These are phyloP conservation scores for Oryzaephilus surinamensis DNA, from an alignment of 1,140 invertebrate genomes.

Conservation along the genomic window DNA sequence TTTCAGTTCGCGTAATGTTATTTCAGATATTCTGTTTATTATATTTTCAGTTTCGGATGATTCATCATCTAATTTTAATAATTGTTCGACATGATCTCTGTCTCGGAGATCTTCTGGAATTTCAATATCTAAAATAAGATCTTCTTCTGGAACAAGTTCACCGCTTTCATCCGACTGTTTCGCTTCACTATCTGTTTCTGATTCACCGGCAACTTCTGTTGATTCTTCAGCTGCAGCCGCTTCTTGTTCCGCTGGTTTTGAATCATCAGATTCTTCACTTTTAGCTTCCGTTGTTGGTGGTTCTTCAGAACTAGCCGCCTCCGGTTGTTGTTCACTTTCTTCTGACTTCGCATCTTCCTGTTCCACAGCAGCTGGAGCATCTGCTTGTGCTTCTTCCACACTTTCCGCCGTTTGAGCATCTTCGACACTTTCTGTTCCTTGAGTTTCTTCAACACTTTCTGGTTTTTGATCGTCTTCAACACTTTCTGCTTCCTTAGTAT, in stretches of 20 bases:
- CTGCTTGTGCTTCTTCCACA: conserved; percentile 6
- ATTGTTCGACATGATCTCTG: conserved; percentile 67
- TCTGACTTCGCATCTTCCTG: conserved; percentile 14
- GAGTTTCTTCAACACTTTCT: conserved; percentile 14
- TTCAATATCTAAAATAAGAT: conserved; percentile 53
- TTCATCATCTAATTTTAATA: conserved; percentile 69
- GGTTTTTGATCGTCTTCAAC: conserved; percentile 5
- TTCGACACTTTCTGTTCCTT: conserved; percentile 5
- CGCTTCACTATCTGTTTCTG: conserved; percentile 4
- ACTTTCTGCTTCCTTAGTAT: conserved; percentile 1
- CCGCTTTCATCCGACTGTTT: conserved; percentile 13
- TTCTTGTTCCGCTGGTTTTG: conserved; percentile 7
- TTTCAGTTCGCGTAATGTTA: conserved; percentile 76
- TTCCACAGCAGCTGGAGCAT: conserved; percentile 9
- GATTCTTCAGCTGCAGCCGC: conserved; percentile 18
- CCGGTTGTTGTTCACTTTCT: conserved; percentile 5
- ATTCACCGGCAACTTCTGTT: conserved; percentile 21
- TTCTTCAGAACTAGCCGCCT: conserved; percentile 7
- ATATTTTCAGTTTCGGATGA: conserved; percentile 59
- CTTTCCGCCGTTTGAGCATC: conserved; percentile 18
- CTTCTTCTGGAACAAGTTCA: conserved; percentile 40
- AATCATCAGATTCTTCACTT: conserved; percentile 18
- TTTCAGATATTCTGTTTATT: conserved; percentile 60
- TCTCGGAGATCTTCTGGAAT: conserved; percentile 66
- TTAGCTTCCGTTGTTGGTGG: conserved; percentile 7